These are phyloP conservation scores for Apteryx mantelli DNA, from an alignment of 2,113 vertebrate species.

Conservation along the genomic window DNA sequence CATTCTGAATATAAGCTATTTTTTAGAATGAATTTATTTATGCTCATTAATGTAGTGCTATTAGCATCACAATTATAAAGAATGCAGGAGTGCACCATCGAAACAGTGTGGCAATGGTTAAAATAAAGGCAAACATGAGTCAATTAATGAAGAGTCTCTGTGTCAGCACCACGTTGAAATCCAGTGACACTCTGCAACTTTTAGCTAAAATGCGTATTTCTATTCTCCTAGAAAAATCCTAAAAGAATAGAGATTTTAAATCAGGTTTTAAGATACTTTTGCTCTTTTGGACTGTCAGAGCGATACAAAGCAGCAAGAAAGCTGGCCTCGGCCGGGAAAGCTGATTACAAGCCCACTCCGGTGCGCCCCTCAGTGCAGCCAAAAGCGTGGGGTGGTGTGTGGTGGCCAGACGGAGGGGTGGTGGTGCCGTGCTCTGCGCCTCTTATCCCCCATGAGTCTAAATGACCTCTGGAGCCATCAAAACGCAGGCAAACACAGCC, in stretches of 20 bases:
- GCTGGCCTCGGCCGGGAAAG: rapidly evolving
- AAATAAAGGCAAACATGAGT: neutral
- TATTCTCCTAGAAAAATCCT: neutral
- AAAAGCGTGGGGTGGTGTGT: rapidly evolving
- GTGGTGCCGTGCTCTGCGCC: rapidly evolving
- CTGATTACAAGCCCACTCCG: neutral
- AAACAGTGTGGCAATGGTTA: neutral
- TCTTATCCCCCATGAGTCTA: neutral
- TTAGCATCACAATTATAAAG: neutral
- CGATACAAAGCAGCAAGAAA: neutral
- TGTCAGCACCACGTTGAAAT: neutral
- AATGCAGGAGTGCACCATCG: neutral
- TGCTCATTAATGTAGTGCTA: neutral
- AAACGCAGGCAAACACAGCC: neutral
- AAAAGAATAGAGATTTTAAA: neutral
- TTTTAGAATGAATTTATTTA: neutral
- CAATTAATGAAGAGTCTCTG: neutral
- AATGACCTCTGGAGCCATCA: neutral
- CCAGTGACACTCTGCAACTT: neutral
- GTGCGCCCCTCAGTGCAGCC: rapidly evolving
- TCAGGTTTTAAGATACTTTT: neutral
- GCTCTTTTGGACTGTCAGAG: neutral
- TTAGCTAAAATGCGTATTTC: neutral
- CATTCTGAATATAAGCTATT: neutral
- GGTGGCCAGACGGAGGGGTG: neutral